Evolutionary conservation across 1,140 invertebrate genomes (phyloP).

Genomic region (Pollicipes pollicipes): DNA sequence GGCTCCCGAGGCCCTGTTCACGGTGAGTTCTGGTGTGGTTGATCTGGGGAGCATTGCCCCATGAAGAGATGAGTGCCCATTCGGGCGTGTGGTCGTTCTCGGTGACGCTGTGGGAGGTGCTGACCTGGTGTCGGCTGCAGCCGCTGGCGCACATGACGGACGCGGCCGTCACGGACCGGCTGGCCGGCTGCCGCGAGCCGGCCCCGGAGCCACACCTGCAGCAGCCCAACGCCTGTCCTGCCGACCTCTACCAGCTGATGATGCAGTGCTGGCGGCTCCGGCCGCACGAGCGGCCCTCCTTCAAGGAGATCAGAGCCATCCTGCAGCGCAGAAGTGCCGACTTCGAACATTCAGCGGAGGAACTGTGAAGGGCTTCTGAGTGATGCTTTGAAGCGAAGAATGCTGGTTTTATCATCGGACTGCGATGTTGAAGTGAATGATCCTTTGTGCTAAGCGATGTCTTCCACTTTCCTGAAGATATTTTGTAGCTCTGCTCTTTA

Average conservation of each 20-base stretch:
- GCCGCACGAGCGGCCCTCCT: conserved; percentile 56
- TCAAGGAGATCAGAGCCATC: neutral
- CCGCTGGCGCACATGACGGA: neutral
- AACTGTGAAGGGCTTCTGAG: neutral
- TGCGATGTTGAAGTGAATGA: no score
- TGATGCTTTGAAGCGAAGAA: no score
- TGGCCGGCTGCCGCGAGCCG: neutral
- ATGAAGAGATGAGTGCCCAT: no score
- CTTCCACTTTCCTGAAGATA: no score
- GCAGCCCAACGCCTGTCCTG: conserved; percentile 83
- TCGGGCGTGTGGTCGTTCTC: no score
- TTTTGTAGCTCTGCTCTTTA: no score
- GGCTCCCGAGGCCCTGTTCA: conserved; percentile 47
- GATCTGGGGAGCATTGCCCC: no score
- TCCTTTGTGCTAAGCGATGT: no score
- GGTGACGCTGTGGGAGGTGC: no score
- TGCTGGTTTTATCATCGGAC: no score
- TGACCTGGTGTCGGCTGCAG: neutral
- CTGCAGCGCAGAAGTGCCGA: neutral
- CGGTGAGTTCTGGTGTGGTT: no score
- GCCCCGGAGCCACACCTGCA: conserved; percentile 36
- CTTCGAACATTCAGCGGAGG: neutral
- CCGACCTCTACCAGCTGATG: conserved; percentile 84
- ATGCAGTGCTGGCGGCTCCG: conserved; percentile 90
- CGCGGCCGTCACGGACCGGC: neutral